Evolutionary conservation across 2,888 invertebrate genomes (phyloP), one percentile per base, ranked within the genome.

Genomic region (Cheilosia vernalis): DNA sequence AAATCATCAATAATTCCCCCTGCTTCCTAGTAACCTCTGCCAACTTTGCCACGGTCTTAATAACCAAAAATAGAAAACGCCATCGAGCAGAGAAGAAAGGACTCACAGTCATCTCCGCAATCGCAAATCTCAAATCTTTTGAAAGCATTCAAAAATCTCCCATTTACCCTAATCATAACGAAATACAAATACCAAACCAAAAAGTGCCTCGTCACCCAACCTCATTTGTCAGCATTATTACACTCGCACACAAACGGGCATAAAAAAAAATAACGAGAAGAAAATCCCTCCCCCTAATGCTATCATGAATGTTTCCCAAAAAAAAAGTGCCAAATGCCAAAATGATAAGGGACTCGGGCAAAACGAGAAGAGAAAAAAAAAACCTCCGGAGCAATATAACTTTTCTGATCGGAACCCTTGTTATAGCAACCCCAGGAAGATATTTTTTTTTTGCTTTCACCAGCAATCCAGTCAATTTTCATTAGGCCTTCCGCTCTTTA

Each of bases 201-300:
- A 79, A 74, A 69, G 73, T 69, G 67, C 67, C 74, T 53, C 66
- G 78, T 82, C 82, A 82, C 66, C 60, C 55, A 42, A 47, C 47
- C 72, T 84, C 80, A 74, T 84, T 80, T 80, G 80, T 78, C 82
- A 78, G 82, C 77, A 78, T 78, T 82, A 82, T 82, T 81, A 67
- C 58, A 27, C 42, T 24, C 37, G 13, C 24, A 19, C 64, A 37
- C 17, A 24, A 24, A 19, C 24, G 40, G 21, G 24, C 6, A 53
- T 13, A 60, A 27, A 24, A 17, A 30, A 13, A 37, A 40, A 4
- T 13, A n/a, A 27, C 27, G 6, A 27, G 24, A 44, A n/a, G 10
- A 61, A 78, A 61, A 67, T 56, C 44, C 55, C 30, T 5, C 6
- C 19, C 53, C 53, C 19, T 69, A 77, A 67, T 53, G 76, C 67